phyloP scores from a whole-genome alignment of 1,140 invertebrate species.

The Ectropis grisescens region DNA sequence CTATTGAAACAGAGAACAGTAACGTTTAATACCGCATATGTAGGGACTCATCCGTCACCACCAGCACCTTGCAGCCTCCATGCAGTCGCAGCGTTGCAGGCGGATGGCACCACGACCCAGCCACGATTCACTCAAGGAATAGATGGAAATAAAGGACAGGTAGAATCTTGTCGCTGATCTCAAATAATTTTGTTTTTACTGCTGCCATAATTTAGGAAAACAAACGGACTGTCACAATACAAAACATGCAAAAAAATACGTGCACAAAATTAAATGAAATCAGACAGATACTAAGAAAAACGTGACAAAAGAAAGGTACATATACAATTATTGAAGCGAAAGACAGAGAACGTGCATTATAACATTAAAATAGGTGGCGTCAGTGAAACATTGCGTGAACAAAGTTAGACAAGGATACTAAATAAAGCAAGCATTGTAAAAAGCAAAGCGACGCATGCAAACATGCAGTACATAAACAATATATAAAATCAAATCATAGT shows the following conservation, averaged over 20 bases:
- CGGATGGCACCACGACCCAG: conserved; percentile 38
- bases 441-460: conserved; percentile 33
- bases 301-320: no score
- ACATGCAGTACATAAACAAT: conserved; percentile 37
- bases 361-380: no score
- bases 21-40: conserved; percentile 40
- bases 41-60: conserved; percentile 42
- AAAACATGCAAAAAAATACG: conserved; percentile 39
- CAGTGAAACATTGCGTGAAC: no score
- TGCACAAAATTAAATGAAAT: conserved; percentile 67
- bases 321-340: no score
- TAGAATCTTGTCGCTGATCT: conserved; percentile 67
- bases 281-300: conserved; percentile 35
- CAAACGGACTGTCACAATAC: conserved; percentile 31
- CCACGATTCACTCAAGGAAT: conserved; percentile 35
- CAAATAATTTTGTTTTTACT: conserved; percentile 55
- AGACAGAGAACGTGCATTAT: conserved; percentile 7
- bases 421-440: conserved; percentile 10
- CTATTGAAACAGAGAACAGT: conserved; percentile 60
- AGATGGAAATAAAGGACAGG: conserved; percentile 26
- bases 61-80: conserved; percentile 58
- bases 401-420: background rate
- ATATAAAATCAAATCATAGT: conserved; percentile 28
- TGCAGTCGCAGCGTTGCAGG: conserved; percentile 47
- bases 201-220: conserved; percentile 17